Evolutionary conservation across 64 coral and sea anemone species (phyloP).

Genomic region (Platygyra sinensis): DNA sequence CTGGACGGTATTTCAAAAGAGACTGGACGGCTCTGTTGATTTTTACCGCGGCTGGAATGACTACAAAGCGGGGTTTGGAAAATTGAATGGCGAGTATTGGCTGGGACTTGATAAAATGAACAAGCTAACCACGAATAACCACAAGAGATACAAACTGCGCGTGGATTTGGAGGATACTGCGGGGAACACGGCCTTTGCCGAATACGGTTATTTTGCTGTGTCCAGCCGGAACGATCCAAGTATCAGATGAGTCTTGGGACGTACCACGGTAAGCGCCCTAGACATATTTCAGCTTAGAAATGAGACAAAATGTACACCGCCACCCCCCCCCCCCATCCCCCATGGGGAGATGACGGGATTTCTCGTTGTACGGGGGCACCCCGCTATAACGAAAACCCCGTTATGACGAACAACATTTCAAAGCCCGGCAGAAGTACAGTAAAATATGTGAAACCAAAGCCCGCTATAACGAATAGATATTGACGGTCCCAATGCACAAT

Average conservation of each 20-base stretch:
- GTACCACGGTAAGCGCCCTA: constrained; percentile 12
- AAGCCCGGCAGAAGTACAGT: too few species aligned
- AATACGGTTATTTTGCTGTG: constrained; percentile 35
- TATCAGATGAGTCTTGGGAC: constrained; percentile 35
- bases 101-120: constrained; percentile 47
- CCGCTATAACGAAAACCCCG: too few species aligned
- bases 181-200: constrained; percentile 16
- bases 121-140: constrained; percentile 12
- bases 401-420: too few species aligned
- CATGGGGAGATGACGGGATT: too few species aligned
- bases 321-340: too few species aligned
- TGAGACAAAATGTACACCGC: too few species aligned
- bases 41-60: constrained; percentile 52
- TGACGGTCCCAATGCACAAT: too few species aligned
- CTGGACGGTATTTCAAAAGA: constrained; percentile 51
- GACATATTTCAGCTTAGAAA: too few species aligned
- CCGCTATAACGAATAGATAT: too few species aligned
- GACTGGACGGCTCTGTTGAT: constrained; percentile 47
- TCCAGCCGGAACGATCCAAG: constrained; percentile 9
- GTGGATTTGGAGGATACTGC: constrained; percentile 41
- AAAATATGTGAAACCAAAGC: too few species aligned
- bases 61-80: constrained; percentile 41
- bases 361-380: too few species aligned
- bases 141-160: constrained; percentile 34
- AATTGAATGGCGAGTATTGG: constrained; percentile 20